A percentile compares a stretch with the other conserved stretches of the same genome.
These are phyloP conservation scores for Sesia bembeciformis DNA, from an alignment of 2,888 invertebrate species.

Conservation along the genomic window DNA sequence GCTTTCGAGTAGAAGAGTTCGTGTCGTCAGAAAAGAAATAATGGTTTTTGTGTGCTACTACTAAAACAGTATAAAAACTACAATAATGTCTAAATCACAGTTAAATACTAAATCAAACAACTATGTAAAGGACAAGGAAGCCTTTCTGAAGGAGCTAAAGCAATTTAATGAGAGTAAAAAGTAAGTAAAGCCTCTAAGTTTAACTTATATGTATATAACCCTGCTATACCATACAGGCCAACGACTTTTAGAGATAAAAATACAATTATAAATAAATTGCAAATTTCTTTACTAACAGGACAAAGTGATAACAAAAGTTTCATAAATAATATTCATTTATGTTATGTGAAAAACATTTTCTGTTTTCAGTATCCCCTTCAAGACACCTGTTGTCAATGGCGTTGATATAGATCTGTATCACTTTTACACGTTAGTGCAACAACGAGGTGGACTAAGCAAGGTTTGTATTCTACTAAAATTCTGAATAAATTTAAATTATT, in stretches of 20 bases:
- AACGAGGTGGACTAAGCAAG: slow-evolving; percentile 95
- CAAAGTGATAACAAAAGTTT: too few species aligned
- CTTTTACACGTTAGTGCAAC: slow-evolving; percentile 93
- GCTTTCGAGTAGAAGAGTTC: too few species aligned
- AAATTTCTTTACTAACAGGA: too few species aligned
- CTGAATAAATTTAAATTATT: neutral
- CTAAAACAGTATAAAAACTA: neutral
- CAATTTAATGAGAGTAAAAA: slow-evolving; percentile 94
- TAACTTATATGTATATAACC: neutral
- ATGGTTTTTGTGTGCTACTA: too few species aligned
- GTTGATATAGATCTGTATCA: slow-evolving; percentile 93
- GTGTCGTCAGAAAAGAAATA: too few species aligned
- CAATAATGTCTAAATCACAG: slow-evolving; percentile 65
- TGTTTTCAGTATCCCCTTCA: slow-evolving; percentile 74
- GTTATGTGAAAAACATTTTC: too few species aligned
- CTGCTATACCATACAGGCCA: neutral
- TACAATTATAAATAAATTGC: too few species aligned
- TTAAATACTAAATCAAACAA: slow-evolving; percentile 76
- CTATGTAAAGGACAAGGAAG: slow-evolving; percentile 85
- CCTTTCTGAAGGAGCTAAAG: slow-evolving; percentile 88
- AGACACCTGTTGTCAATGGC: slow-evolving; percentile 86
- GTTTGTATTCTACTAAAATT: slow-evolving; percentile 57
- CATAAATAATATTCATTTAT: too few species aligned
- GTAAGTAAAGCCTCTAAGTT: slow-evolving; percentile 71
- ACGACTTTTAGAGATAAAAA: too few species aligned